Evolutionary conservation across 2,888 invertebrate genomes (phyloP).

Genomic region (Sipunculus nudus): DNA sequence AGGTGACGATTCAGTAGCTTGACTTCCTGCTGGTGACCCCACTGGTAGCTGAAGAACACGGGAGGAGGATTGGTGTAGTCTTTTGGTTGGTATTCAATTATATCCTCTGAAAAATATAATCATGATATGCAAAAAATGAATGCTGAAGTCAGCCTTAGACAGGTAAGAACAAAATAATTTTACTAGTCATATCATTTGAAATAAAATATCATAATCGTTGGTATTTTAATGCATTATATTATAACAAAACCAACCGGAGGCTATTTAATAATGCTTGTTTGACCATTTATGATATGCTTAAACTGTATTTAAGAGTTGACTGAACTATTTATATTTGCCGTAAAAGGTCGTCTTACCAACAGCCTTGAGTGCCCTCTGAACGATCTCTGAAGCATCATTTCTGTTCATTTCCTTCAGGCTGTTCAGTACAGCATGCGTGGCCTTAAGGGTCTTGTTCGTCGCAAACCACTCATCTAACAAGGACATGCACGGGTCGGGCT

Average conservation of each 20-base stretch:
- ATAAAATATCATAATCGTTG: too few species aligned
- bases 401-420: slow-evolving; percentile 59
- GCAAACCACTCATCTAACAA: slow-evolving; percentile 63
- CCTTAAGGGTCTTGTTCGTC: slow-evolving; percentile 58
- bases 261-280: too few species aligned
- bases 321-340: too few species aligned
- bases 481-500: slow-evolving; percentile 60
- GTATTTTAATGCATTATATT: too few species aligned
- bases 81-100: slow-evolving; percentile 44
- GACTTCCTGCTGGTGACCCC: slow-evolving; percentile 61
- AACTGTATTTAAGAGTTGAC: too few species aligned
- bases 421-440: slow-evolving; percentile 51
- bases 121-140: too few species aligned
- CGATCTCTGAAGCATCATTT: slow-evolving; percentile 54
- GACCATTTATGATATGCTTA: too few species aligned
- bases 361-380: slow-evolving; percentile 58
- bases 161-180: too few species aligned
- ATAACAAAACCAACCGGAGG: too few species aligned
- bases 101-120: slow-evolving; percentile 41
- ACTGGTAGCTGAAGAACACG: slow-evolving; percentile 60
- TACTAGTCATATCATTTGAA: too few species aligned
- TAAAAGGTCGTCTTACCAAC: slow-evolving; percentile 30
- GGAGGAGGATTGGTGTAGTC: slow-evolving; percentile 43
- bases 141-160: too few species aligned
- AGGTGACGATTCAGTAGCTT: slow-evolving; percentile 57